Evolutionary conservation across 2,888 invertebrate species (phyloP), one percentile per base, ranked within the genome.

Genomic region (Drosophila seclusa): DNA sequence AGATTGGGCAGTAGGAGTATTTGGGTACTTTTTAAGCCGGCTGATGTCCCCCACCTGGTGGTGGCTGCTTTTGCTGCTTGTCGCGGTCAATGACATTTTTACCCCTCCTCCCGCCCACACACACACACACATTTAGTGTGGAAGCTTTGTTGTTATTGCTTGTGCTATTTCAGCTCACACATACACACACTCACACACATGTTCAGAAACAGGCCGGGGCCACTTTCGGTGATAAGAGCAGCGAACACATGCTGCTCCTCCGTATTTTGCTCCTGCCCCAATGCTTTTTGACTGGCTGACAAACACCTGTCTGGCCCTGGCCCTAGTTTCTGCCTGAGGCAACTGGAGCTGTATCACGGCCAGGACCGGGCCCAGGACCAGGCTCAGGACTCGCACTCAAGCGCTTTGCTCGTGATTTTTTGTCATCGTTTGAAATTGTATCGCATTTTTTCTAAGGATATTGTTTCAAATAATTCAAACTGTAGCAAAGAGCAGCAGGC

Each of bases 401-500:
- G 11, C 32, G 18, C 49, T 34, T 36, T 65, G 52, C 50, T 78
- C 65, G 78, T 75, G 68, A 79, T 88, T 86, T 88, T 87, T 80
- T 42, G 64, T 73, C 89, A 80, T 74, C 82, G 85, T 84, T 81
- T 87, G 79, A 83, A 86, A 82, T 79, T 86, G 89, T 90, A 83
- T 87, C 76, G 84, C 84, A 78, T 80, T 86, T 90, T 89, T 89
- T 85, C 77, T 54, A 78, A 85, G 79, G 82, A 87, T 90, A 89
- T 90, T 90, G 89, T 89, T 87, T 87, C 90, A 87, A 87, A 87
- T 87, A 90, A 90, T 90, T 90, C 88, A 85, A 90, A 79, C 80
- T 80, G 71, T 74, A 67, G 78, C 82, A 59, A 58, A 59, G 62
- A 79, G 74, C 73, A 68, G 42, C 73, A 52, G 78, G 59, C 76